Evolutionary conservation across 2,888 invertebrate genomes (phyloP), one percentile per base, ranked within the genome.

Genomic region (Heteromyza rotundicornis): DNA sequence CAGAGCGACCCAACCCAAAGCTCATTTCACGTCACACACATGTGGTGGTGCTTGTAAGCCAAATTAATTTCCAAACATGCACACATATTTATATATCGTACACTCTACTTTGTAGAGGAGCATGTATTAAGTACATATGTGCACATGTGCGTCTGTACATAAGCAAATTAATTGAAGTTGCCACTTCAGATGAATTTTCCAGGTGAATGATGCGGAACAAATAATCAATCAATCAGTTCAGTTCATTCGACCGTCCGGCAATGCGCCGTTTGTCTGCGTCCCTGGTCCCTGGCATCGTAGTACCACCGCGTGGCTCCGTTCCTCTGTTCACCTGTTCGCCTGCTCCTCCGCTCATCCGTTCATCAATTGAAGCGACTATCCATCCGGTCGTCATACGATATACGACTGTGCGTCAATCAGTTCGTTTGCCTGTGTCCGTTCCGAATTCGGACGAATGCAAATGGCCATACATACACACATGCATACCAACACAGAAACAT

Each of bases 131-230:
- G 55, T 58, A 67, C 61, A 65, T 65, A 62, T 62, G 63, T 20
- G 58, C 60, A 64, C 64, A 52, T 24, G 17, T 24, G 16, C 47
- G 55, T 47, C 22, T 24, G 60, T 67, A 72, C 65, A 73, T 74
- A 75, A 76, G 75, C 76, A 75, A 75, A 74, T 74, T 77, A 74
- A 77, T 74, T 74, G 75, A 74, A 74, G 75, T 77, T 78, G 80
- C 77, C 78, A 77, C 79, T 78, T 74, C 74, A 79, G 78, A 75
- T 76, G 78, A 78, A 81, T 80, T 81, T 80, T 80, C 80, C 80
- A 80, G 79, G 78, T 80, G 78, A 80, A 75, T 79, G 81, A 79
- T 79, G 81, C 79, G 80, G 79, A 80, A 80, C 79, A 80, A 78
- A 80, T 79, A 79, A 80, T 79, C 79, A 80, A 80, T 80, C 80